Base-by-base conservation (phyloP, 2,113 vertebrate species). In the Strigops habroptila region DNA sequence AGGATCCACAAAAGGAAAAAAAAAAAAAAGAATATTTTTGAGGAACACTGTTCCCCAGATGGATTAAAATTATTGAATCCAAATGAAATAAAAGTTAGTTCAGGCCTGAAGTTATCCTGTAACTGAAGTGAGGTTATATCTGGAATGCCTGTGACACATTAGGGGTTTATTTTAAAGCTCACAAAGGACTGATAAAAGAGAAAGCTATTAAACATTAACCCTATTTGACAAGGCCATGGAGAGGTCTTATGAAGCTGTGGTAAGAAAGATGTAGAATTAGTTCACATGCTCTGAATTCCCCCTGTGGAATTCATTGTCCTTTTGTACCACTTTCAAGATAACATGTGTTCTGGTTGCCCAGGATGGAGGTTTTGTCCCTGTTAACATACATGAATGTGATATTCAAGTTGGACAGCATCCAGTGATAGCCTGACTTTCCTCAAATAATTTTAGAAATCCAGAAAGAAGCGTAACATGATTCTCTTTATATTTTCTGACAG, bases 121-220 rank as follows among this genome's bases (percentile, higher is more conserved):
- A 88, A 77, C 71, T 93, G 77, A n/a, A 62, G 14, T 77, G 83
- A 86, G 39, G 22, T 88, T 88, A 1, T 28, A 86, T 84, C 69
- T 86, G 41, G 39, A 88, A 55, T 52, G 25, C 57, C 51, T 68
- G 53, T 78, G 77, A 75, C 37, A 74, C 24, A 31, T 71, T 52
- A 88, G 33, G 39, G n/a, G 4, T 88, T 93, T 94, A 60, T 89
- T 90, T 89, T 78, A 92, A 89, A 95, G 73, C 80, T 92, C 24
- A 44, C 21, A 41, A 89, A 78, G 81, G 43, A 76, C 75, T 69
- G 63, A 80, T 92, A 86, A 95, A 96, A 91, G 33, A 44, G 16
- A 86, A 93, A 70, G 68, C 55, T 88, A 79, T 59, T 95, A 86
- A 94, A 90, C 75, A 83, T 95, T 96, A 95, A 92, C 93, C 91